Base-by-base conservation (phyloP, 2,113 vertebrate species). In the Scytalopus superciliaris region DNA sequence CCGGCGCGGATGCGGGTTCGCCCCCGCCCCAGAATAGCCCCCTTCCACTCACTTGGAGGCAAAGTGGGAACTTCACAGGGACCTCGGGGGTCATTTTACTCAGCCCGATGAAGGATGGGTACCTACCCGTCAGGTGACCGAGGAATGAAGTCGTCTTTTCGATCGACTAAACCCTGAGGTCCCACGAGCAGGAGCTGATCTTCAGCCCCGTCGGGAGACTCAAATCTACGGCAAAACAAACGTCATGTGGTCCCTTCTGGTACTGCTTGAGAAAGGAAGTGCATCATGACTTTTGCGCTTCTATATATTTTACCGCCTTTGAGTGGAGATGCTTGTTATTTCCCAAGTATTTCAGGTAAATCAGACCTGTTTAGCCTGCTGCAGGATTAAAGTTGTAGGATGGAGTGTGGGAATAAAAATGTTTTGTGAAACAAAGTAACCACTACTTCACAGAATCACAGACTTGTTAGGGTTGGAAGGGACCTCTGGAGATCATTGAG, bases 1-100 rank as follows among this genome's bases (percentile, higher is more conserved):
- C 7, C 0, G 0, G 3, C 0, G 17, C 0, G 1, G 10, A 0
- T 0, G 3, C 1, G 7, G 2, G 40, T 0, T 0, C 3, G 1
- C 1, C 0, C 1, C 2, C 1, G 23, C 4, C 3, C 2, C 2
- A 10, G 9, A 13, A 4, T 1, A 27, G 25, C 16, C 5, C 35
- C 4, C 1, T 1, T 19, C 3, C 25, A 0, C 19, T 14, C 25
- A 1, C 19, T 31, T 10, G 17, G 13, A 23, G 16, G 14, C 42
- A 1, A 52, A 40, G 4, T 5, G 19, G 25, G 35, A 31, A 27
- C 60, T 52, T 10, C 44, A 0, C 0, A 8, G 23, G 7, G 30
- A 4, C 5, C 6, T 22, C 12, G 5, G 8, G 21, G 37, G 4
- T 35, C 7, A 1, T 19, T 30, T 12, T 13, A 25, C 37, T 42